Conservation (phyloP, 2,113 vertebrate genomes). For the Rhodinocichla rosea region DNA sequence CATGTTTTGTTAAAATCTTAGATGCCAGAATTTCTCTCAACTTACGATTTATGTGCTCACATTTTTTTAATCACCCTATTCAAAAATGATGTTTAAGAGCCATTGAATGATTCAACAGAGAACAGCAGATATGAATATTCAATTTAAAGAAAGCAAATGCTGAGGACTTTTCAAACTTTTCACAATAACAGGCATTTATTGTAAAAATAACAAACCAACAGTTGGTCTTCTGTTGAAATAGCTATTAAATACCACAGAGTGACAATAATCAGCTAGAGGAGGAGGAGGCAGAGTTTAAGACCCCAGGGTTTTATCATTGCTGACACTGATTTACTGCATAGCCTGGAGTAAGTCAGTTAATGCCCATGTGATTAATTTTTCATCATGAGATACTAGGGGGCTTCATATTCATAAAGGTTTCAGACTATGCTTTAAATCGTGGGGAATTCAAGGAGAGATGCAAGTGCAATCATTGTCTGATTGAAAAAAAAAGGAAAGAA, state of each 20-base stretch:
- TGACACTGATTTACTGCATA: background rate
- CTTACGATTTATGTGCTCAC: background rate
- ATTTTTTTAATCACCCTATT: background rate
- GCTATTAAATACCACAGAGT: background rate
- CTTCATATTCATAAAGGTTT: background rate
- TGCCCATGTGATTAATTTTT: conserved; percentile 1
- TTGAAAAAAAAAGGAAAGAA: background rate
- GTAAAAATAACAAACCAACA: background rate
- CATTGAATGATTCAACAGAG: background rate
- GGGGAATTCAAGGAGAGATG: background rate
- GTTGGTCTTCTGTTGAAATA: background rate
- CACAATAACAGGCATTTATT: background rate
- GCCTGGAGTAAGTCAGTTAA: background rate
- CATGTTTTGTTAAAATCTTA: background rate
- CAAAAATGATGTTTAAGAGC: background rate
- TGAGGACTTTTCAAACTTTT: background rate
- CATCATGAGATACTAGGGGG: background rate
- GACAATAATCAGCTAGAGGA: background rate
- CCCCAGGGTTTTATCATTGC: background rate
- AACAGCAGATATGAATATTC: background rate
- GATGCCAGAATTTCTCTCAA: background rate
- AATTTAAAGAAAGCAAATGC: background rate
- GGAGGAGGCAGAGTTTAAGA: background rate
- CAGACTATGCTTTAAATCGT: background rate
- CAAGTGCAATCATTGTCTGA: background rate